Conservation (phyloP, 2,797 vertebrate genomes). For the Chaetodon trifasciatus region DNA sequence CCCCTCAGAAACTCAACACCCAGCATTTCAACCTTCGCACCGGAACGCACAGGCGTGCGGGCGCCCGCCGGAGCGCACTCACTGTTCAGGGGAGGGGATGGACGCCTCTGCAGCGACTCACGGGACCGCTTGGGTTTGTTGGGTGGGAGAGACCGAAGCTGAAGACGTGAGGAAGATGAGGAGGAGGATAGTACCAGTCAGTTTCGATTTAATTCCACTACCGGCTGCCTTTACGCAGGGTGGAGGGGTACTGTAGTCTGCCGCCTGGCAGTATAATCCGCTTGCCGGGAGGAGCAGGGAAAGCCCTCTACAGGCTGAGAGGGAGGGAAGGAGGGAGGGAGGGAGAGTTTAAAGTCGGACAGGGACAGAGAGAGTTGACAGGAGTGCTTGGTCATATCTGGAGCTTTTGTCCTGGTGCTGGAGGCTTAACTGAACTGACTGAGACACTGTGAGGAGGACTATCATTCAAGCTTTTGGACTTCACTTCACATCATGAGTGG, state of each 20-base stretch:
- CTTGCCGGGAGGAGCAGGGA: conserved; percentile 58
- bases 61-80: conserved; percentile 25
- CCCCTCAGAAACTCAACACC: conserved; percentile 38
- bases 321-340: neutral
- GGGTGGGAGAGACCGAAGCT: conserved; percentile 33
- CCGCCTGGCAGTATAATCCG: conserved; percentile 57
- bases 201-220: conserved; percentile 46
- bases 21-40: conserved; percentile 33
- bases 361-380: conserved; percentile 48
- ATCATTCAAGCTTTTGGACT: conserved; percentile 38
- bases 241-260: conserved; percentile 51
- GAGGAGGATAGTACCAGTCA: conserved; percentile 24
- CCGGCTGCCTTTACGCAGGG: conserved; percentile 53
- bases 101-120: conserved; percentile 13
- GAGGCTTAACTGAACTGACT: conserved; percentile 14
- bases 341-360: conserved; percentile 43
- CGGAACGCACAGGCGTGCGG: conserved; percentile 40
- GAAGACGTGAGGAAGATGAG: conserved; percentile 22
- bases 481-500: conserved; percentile 72
- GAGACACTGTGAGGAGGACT: conserved; percentile 13
- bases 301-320: conserved; percentile 48
- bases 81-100: conserved; percentile 39
- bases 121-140: conserved; percentile 7
- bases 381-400: conserved; percentile 26
- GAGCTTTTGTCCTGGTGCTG: conserved; percentile 22